Evolutionary conservation across 2,113 vertebrate genomes (phyloP), one percentile per base, ranked within the genome.

Genomic region (Turdus rufiventris): DNA sequence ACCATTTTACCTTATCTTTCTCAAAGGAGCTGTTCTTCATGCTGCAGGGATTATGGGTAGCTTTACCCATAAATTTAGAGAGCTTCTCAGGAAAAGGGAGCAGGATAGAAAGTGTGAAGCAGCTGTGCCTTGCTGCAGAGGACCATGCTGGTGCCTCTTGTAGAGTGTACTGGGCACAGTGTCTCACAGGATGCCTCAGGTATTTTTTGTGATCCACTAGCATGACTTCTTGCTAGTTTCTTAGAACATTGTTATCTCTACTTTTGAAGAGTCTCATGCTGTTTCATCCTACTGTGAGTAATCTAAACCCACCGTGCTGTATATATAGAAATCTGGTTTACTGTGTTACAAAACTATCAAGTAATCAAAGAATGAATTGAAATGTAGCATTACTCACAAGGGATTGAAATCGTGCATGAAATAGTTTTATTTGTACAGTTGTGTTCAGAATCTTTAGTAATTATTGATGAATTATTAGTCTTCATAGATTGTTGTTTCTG

Each of bases 341-440:
- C 54, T 72, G 65, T 81, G 63, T 88, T 89, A 85, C 62, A 73
- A 67, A 93, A 86, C 18, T 50, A 36, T 80, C 75, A 90, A 1
- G 78, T 66, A 94, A 93, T 85, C 75, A 80, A 91, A 70, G 50
- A 75, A 51, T 45, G 31, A 91, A 77, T 74, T 47, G 71, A 93
- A 91, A 56, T 85, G 72, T 54, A 85, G 47, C n/a, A 66, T 72
- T 90, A 91, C 43, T 91, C 72, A 86, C 2, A 2, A 67, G 61
- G 50, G 47, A 93, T 76, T 94, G 91, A 93, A 96, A 86, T 43
- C 75, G 25, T 65, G 50, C 57, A 89, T 91, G 50, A 92, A 94
- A 84, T 86, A 81, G 36, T 86, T 83, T 91, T 89, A 57, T 84
- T 96, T 88, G 58, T 92, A 84, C 56, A 94, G 63, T 84, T 94